Evolutionary conservation across 2,797 vertebrate genomes (phyloP).

Genomic region (Monodelphis domestica): DNA sequence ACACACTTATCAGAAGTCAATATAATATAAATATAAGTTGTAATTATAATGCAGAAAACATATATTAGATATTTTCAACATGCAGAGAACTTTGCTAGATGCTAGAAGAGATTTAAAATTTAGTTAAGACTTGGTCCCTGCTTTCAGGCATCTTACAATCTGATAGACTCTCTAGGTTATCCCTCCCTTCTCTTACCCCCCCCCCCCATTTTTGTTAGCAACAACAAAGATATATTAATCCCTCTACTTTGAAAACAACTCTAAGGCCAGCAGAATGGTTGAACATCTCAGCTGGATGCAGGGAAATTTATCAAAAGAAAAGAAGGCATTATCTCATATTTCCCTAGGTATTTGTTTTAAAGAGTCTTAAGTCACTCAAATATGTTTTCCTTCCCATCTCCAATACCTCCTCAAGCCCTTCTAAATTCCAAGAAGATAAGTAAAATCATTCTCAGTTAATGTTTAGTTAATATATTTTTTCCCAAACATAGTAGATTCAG

Average conservation of each 20-base stretch:
- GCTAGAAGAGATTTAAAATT: not conserved
- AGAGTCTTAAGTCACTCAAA: not conserved
- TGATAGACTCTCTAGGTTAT: not conserved
- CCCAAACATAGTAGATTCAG: not conserved
- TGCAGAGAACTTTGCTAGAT: not conserved
- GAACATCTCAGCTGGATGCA: not conserved
- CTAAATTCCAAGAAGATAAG: not conserved
- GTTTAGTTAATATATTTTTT: not conserved
- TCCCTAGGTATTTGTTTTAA: not conserved
- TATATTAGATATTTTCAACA: not conserved
- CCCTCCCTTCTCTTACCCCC: not conserved
- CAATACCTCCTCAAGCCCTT: not conserved
- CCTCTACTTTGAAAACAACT: not conserved
- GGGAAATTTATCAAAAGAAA: not conserved
- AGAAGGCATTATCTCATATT: not conserved
- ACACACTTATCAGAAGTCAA: not conserved
- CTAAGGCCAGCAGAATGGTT: not conserved
- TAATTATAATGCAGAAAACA: not conserved
- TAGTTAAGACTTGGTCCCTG: not conserved
- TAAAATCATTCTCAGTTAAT: not conserved
- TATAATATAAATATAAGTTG: not conserved
- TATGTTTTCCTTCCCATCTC: not conserved
- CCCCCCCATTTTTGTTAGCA: not conserved
- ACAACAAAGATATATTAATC: not conserved
- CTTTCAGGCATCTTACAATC: not conserved